Conservation (phyloP, 2,113 vertebrate species). For the Lepus americanus region DNA sequence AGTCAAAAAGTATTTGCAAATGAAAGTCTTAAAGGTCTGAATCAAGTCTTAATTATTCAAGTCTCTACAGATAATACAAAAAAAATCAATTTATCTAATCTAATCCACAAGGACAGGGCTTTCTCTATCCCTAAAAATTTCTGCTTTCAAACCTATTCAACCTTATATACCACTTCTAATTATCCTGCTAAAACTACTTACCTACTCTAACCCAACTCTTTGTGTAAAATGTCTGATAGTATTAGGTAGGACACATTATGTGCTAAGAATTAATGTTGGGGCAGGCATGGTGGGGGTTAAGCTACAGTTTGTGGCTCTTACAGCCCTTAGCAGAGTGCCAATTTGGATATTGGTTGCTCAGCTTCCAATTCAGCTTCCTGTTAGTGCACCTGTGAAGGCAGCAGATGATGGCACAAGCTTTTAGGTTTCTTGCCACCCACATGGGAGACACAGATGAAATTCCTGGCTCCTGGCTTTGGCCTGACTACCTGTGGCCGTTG, state of each 20-base stretch:
- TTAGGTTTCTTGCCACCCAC: too few relatives aligned
- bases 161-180: conserved; percentile 6
- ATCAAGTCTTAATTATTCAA: background rate
- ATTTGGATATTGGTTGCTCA: too few relatives aligned
- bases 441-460: too few relatives aligned
- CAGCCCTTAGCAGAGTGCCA: too few relatives aligned
- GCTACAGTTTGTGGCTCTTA: too few relatives aligned
- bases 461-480: too few relatives aligned
- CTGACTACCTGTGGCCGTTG: too few relatives aligned
- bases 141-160: conserved; percentile 18
- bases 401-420: too few relatives aligned
- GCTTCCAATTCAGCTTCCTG: too few relatives aligned
- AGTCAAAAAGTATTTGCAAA: conserved; percentile 5
- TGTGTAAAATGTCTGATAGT: background rate
- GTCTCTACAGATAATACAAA: conserved; percentile 5
- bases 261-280: background rate
- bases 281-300: too few relatives aligned
- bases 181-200: conserved; percentile 23
- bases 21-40: background rate
- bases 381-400: too few relatives aligned
- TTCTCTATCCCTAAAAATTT: conserved; percentile 7
- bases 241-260: background rate
- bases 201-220: background rate
- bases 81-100: conserved; percentile 12
- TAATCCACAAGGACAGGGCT: background rate